Evolutionary conservation across 2,113 vertebrate genomes (phyloP).

Genomic region (Notarius lentiginosus): DNA sequence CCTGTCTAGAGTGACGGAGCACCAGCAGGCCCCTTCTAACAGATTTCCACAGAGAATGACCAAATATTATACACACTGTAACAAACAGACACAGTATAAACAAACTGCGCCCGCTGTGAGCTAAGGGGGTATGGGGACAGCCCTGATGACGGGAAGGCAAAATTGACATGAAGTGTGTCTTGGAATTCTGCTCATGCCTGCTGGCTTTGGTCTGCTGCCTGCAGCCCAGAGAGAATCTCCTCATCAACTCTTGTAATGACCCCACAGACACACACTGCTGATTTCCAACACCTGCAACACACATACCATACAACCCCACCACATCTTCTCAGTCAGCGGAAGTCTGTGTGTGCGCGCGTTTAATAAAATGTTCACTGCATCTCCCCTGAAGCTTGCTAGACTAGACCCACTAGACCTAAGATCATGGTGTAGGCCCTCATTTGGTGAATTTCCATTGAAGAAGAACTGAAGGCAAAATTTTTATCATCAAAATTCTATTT

Average conservation of each 20-base stretch:
- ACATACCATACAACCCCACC: not conserved
- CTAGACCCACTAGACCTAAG: not conserved
- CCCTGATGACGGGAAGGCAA: not conserved
- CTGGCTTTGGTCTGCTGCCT: conserved; percentile 37
- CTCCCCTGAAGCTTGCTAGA: not conserved
- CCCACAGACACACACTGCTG: conserved; percentile 36
- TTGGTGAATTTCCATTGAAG: not conserved
- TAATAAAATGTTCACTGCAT: not conserved
- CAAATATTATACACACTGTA: not conserved
- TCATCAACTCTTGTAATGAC: conserved; percentile 47
- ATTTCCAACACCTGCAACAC: conserved; percentile 44
- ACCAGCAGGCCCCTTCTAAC: not conserved
- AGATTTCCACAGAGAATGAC: conserved; percentile 18
- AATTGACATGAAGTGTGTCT: conserved; percentile 34
- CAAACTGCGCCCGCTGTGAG: not conserved
- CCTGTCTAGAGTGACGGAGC: not conserved
- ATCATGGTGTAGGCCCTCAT: not conserved
- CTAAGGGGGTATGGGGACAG: not conserved
- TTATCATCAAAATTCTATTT: too few relatives aligned
- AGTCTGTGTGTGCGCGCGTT: not conserved
- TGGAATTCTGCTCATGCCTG: conserved; percentile 44
- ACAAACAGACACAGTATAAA: conserved; percentile 1
- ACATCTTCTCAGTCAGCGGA: conserved; percentile 16
- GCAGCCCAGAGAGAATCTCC: conserved; percentile 40
- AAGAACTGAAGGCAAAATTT: too few relatives aligned